A percentile compares a stretch with the other conserved stretches of the same genome.
Conservation (phyloP, 30 jellyfish, hydroid and myxozoan species). For the Aurelia aurita complex sp. Pacific region DNA sequence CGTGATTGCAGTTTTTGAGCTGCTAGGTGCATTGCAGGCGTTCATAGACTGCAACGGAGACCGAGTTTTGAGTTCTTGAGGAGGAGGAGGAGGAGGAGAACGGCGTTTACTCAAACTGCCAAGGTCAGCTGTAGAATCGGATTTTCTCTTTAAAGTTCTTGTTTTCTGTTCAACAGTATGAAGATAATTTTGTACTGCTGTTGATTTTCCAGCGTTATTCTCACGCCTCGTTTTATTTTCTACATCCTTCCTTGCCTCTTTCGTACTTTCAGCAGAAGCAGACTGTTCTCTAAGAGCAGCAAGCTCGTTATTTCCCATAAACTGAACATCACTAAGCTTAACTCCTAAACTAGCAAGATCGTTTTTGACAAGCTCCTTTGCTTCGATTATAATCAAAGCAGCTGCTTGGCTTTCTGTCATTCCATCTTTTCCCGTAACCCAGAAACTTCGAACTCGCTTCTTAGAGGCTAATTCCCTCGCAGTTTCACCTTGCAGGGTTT, state of each 20-base stretch:
- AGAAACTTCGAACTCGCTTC: conserved; percentile 63
- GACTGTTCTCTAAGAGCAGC: no score
- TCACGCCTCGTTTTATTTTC: no score
- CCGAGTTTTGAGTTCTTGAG: no score
- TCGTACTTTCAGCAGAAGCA: no score
- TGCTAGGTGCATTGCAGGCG: no score
- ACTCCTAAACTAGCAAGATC: conserved; percentile 80
- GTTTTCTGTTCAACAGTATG: not conserved
- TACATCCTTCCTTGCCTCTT: no score
- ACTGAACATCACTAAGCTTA: conserved; percentile 28
- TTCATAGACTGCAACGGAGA: no score
- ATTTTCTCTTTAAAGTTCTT: not conserved
- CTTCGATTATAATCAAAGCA: conserved; percentile 70
- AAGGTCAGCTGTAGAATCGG: not conserved
- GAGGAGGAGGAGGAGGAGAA: not conserved
- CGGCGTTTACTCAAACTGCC: not conserved
- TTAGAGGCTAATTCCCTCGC: conserved; percentile 38
- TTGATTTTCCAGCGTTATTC: no score
- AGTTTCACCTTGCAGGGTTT: conserved; percentile 52
- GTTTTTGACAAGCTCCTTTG: conserved; percentile 78
- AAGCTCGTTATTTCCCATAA: not conserved
- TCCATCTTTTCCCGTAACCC: conserved; percentile 89
- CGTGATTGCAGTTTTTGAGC: no score
- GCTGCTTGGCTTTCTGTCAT: conserved; percentile 95
- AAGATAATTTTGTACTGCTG: no score